These are phyloP conservation scores for Typhlichthys eigenmanni DNA, from an alignment of 2,797 vertebrate genomes.

Conservation along the genomic window DNA sequence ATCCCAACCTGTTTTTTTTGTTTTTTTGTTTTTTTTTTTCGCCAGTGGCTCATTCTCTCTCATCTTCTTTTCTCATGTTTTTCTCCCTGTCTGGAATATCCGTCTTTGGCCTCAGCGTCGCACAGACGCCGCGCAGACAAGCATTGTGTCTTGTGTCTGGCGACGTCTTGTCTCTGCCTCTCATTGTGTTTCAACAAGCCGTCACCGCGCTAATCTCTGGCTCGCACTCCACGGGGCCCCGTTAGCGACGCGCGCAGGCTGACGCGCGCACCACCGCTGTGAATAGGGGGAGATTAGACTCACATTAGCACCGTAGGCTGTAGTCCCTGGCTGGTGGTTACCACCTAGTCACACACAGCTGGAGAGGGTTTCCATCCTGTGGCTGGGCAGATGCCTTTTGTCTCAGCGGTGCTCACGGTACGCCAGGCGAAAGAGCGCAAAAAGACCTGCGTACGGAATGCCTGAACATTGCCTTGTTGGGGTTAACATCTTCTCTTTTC, in stretches of 20 bases:
- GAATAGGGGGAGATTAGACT: conserved; percentile 59
- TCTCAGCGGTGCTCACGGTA: conserved; percentile 30
- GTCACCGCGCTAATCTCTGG: conserved; percentile 54
- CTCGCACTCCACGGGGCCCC: conserved; percentile 43
- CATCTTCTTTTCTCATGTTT: too few relatives aligned
- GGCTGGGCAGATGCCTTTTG: conserved; percentile 31
- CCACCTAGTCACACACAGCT: conserved; percentile 29
- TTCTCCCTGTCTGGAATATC: not conserved
- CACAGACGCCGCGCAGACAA: conserved; percentile 20
- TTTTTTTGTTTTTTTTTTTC: not conserved
- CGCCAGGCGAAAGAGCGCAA: conserved; percentile 14
- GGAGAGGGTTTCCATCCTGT: conserved; percentile 22
- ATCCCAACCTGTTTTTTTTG: conserved; percentile 18
- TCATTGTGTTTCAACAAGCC: conserved; percentile 41
- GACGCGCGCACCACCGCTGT: conserved; percentile 35
- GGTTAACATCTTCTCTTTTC: conserved; percentile 7
- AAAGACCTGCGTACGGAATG: conserved; percentile 23
- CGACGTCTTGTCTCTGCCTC: conserved; percentile 32
- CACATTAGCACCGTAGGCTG: conserved; percentile 51
- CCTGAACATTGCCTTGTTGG: conserved; percentile 14
- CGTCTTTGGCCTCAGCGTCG: not conserved
- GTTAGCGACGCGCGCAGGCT: conserved; percentile 56
- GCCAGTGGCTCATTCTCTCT: not conserved
- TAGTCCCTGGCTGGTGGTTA: conserved; percentile 35
- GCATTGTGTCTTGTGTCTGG: conserved; percentile 35